Evolutionary conservation across 2,797 vertebrate species (phyloP).

Genomic region (Channa striata): DNA sequence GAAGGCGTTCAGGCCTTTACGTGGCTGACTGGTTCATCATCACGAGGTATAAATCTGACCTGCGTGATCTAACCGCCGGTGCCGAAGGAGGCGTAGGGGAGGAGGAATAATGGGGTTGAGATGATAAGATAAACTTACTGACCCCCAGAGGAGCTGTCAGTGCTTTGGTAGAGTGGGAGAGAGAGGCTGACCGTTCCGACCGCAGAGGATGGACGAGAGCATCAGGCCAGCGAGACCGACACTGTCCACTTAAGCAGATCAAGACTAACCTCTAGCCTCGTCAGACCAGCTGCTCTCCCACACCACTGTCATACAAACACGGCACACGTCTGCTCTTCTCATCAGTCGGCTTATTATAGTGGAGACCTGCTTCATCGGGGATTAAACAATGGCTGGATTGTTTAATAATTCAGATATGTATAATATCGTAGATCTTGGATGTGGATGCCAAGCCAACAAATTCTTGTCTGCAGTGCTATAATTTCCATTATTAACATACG

Average conservation of each 20-base stretch:
- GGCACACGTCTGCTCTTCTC: constrained; percentile 22
- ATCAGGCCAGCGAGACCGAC: constrained; percentile 45
- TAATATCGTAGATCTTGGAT: too few relatives aligned
- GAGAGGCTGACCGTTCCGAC: constrained; percentile 37
- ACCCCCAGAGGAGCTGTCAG: constrained; percentile 62
- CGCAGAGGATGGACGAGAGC: constrained; percentile 46
- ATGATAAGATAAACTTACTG: constrained; percentile 62
- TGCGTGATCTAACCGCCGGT: constrained; percentile 35
- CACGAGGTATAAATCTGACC: constrained; percentile 49
- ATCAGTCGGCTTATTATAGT: constrained; percentile 17
- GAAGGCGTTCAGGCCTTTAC: constrained; percentile 32
- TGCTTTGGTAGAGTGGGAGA: constrained; percentile 35
- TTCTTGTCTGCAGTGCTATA: too few relatives aligned
- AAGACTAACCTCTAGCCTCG: constrained; percentile 39
- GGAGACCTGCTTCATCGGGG: constrained; percentile 5
- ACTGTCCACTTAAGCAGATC: constrained; percentile 57
- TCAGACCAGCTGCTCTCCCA: constrained; percentile 50
- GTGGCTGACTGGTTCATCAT: constrained; percentile 16
- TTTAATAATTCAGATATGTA: too few relatives aligned
- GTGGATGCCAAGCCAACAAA: too few relatives aligned
- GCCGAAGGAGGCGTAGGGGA: constrained; percentile 63
- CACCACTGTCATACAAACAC: constrained; percentile 22
- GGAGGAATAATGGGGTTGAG: constrained; percentile 60
- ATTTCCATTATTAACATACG: too few relatives aligned
- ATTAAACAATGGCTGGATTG: neutral